Evolutionary conservation across 2,797 vertebrate genomes (phyloP), one percentile per base, ranked within the genome.

Genomic region (Myotis vivesi): DNA sequence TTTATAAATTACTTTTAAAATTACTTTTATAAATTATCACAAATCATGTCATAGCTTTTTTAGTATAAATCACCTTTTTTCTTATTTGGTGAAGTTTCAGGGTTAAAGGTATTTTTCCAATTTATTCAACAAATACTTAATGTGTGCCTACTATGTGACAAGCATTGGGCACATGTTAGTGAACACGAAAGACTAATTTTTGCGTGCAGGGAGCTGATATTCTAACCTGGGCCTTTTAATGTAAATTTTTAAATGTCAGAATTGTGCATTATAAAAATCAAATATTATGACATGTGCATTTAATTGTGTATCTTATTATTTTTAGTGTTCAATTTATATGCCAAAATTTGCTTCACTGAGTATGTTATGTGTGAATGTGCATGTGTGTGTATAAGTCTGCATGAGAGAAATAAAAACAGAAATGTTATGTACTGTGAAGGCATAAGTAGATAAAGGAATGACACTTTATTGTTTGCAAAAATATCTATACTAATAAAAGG

Each of bases 81-180:
- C 53, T 81, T 85, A 51, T 30, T 57, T 4, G 55, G 36, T 73
- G 55, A 68, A 4, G 9, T 38, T 91, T 92, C 20, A 73, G 3
- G 11, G 16, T 82, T 87, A 85, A 57, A 75, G 4, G 5, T 9
- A 82, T 87, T 95, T 95, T 92, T 90, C 49, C 79, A 79, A 73
- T 90, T 85, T 69, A 57, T 73, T 75, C 16, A 92, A 55, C 23
- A 85, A 62, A 69, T 72, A 75, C 15, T 87, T 57, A 84, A 75
- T 51, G 19, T 57, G 6, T 46, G 0, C 38, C 6, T 66, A 38
- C 30, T 71, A 7, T 90, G 55, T 55, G 25, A 4, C 28, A 86
- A 53, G 15, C n/a, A 44, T 5, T 71, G 28, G 2, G 2, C 6
- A 75, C 19, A 57, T 59, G 19, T 3, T 33, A 46, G 28, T n/a